Evolutionary conservation across 1,140 invertebrate genomes (phyloP).

Genomic region (Bicyclus anynana): DNA sequence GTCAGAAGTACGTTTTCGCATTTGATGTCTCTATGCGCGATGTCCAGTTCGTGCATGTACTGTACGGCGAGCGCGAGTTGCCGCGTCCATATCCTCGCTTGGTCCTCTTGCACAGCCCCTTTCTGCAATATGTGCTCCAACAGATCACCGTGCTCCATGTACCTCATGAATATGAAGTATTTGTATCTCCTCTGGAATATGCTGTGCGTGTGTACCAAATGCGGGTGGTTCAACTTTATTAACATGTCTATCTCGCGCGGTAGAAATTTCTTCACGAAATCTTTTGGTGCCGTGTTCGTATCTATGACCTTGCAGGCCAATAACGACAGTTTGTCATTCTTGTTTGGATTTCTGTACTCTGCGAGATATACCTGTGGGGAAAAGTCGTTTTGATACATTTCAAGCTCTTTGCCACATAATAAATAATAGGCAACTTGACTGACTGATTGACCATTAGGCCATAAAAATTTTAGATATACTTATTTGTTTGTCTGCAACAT

Average conservation of each 20-base stretch:
- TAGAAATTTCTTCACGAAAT: constrained; percentile 86
- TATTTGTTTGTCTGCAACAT: too few relatives aligned
- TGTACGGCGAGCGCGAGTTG: constrained; percentile 82
- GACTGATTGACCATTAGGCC: too few relatives aligned
- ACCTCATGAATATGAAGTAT: constrained; percentile 84
- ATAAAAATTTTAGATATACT: too few relatives aligned
- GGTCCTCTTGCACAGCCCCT: constrained; percentile 80
- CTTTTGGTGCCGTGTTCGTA: constrained; percentile 81
- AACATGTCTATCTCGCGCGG: constrained; percentile 86
- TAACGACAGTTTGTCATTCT: constrained; percentile 51
- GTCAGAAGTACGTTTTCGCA: constrained; percentile 89
- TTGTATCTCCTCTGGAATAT: constrained; percentile 81
- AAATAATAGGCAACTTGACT: too few relatives aligned
- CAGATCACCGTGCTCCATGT: constrained; percentile 83
- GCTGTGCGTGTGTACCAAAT: constrained; percentile 84
- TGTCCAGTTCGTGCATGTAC: constrained; percentile 85
- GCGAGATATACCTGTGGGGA: constrained; percentile 58
- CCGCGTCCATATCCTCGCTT: constrained; percentile 82
- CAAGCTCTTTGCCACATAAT: too few relatives aligned
- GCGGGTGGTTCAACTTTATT: constrained; percentile 84
- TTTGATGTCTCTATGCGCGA: constrained; percentile 87
- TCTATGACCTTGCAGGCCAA: constrained; percentile 87
- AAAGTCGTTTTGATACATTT: too few relatives aligned
- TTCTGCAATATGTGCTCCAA: constrained; percentile 80
- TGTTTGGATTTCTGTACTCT: constrained; percentile 64